These are phyloP conservation scores for Monopterus albus DNA, from an alignment of 2,113 vertebrate species.

Conservation along the genomic window DNA sequence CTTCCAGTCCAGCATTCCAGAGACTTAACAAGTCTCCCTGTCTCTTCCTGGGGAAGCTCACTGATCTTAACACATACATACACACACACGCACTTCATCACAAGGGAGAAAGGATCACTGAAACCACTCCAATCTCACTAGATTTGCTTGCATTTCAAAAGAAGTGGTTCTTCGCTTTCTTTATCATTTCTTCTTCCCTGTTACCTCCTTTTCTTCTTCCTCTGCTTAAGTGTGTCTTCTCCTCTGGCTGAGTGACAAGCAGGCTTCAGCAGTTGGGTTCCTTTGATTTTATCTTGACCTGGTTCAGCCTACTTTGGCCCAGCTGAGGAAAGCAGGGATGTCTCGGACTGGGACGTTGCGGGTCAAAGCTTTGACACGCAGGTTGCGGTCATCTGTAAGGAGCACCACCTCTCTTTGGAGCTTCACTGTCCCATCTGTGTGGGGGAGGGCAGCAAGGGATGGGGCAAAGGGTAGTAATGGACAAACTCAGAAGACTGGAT, in stretches of 20 bases:
- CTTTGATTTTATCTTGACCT: slow-evolving; percentile 36
- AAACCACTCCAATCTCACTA: slow-evolving; percentile 58
- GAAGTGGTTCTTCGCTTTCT: slow-evolving; percentile 52
- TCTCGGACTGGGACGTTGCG: slow-evolving; percentile 96
- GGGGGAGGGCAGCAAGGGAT: neutral
- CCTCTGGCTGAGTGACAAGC: slow-evolving; percentile 65
- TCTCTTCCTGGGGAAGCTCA: slow-evolving; percentile 47
- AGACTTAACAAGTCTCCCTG: slow-evolving; percentile 52
- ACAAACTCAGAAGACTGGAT: neutral
- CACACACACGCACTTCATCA: slow-evolving; percentile 54
- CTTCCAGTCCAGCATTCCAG: slow-evolving; percentile 39
- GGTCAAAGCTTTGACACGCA: slow-evolving; percentile 96
- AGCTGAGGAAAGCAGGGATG: slow-evolving; percentile 95
- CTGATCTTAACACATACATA: slow-evolving; percentile 66
- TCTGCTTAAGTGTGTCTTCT: slow-evolving; percentile 64
- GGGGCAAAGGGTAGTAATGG: neutral
- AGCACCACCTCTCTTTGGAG: slow-evolving; percentile 94
- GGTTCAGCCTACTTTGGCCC: slow-evolving; percentile 98
- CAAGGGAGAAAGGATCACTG: slow-evolving; percentile 47
- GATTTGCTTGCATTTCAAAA: slow-evolving; percentile 51
- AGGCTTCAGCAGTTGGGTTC: slow-evolving; percentile 66
- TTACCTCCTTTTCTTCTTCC: slow-evolving; percentile 32
- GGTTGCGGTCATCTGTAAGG: slow-evolving; percentile 95
- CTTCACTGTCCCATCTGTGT: slow-evolving; percentile 88
- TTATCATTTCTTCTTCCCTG: slow-evolving; percentile 47